These are phyloP conservation scores for Bombyx mandarina DNA, from an alignment of 1,140 invertebrate genomes.

Conservation along the genomic window DNA sequence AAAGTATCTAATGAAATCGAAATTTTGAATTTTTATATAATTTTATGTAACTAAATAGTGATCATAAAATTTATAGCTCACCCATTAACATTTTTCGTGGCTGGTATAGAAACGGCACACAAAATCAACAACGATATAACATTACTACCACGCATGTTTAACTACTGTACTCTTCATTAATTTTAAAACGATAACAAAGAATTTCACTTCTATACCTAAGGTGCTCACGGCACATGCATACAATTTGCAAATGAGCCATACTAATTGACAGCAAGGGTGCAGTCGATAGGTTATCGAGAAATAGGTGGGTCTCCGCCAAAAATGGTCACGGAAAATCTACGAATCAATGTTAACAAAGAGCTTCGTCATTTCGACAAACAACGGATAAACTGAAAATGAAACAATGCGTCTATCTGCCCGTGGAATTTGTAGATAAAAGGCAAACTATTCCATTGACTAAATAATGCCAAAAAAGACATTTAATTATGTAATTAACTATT, in stretches of 20 bases:
- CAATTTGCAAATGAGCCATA: slow-evolving; percentile 35
- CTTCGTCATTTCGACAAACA: background rate
- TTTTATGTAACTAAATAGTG: no score
- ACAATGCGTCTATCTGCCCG: no score
- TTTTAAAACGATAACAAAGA: slow-evolving; percentile 31
- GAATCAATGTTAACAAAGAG: slow-evolving; percentile 53
- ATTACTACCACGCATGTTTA: slow-evolving; percentile 49
- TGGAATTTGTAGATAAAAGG: no score
- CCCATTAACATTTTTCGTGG: slow-evolving; percentile 43
- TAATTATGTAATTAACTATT: no score
- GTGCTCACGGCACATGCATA: slow-evolving; percentile 1
- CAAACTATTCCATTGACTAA: no score
- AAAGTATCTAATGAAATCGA: no score
- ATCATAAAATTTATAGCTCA: slow-evolving; percentile 19
- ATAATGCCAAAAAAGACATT: no score
- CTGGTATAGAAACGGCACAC: slow-evolving; percentile 37
- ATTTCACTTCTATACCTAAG: background rate
- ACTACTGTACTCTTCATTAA: slow-evolving; percentile 9
- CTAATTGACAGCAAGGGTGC: slow-evolving; percentile 36
- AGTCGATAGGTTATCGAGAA: slow-evolving; percentile 40
- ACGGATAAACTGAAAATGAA: no score
- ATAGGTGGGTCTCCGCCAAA: slow-evolving; percentile 45
- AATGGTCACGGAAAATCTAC: slow-evolving; percentile 45
- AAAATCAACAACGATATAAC: slow-evolving; percentile 36
- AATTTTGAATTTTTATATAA: no score